phyloP scores from a whole-genome alignment of 2,888 invertebrate genomes.

The Tinea trinotella region DNA sequence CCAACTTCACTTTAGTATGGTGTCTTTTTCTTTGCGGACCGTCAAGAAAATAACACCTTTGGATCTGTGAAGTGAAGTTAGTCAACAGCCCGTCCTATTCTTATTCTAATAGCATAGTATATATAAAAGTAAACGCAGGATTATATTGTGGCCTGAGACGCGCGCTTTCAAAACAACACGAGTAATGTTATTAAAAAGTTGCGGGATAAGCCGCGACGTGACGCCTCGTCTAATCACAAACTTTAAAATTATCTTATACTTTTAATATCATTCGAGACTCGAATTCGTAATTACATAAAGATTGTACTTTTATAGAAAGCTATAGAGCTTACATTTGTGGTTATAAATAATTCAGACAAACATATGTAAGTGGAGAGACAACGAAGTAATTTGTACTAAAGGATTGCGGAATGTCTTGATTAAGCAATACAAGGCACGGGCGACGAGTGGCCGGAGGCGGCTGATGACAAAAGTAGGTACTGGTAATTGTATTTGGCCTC shows the following conservation, averaged over 20 bases:
- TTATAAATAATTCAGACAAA: not conserved
- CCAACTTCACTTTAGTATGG: no score
- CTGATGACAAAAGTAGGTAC: slow-evolving; percentile 37
- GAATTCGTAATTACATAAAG: slow-evolving; percentile 27
- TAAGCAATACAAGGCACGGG: not conserved
- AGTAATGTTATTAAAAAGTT: slow-evolving; percentile 69
- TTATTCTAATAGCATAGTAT: no score
- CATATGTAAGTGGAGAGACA: not conserved
- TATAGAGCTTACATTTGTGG: no score
- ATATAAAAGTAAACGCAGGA: not conserved
- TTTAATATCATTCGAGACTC: slow-evolving; percentile 29
- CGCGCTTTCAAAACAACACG: slow-evolving; percentile 47
- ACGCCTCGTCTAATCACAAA: slow-evolving; percentile 51
- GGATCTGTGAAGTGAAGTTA: no score
- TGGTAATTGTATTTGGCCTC: slow-evolving; percentile 38
- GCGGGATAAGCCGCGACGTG: slow-evolving; percentile 49
- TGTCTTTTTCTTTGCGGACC: no score
- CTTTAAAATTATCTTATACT: slow-evolving; percentile 58
- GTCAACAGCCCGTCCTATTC: no score
- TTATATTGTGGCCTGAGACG: not conserved
- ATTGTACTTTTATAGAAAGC: not conserved
- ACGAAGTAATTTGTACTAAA: not conserved
- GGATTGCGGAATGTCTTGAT: not conserved
- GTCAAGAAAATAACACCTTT: no score
- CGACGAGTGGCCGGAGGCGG: slow-evolving; percentile 18